Evolutionary conservation across 2,113 vertebrate species (phyloP), one percentile per base, ranked within the genome.

Genomic region (Brachyistius frenatus): DNA sequence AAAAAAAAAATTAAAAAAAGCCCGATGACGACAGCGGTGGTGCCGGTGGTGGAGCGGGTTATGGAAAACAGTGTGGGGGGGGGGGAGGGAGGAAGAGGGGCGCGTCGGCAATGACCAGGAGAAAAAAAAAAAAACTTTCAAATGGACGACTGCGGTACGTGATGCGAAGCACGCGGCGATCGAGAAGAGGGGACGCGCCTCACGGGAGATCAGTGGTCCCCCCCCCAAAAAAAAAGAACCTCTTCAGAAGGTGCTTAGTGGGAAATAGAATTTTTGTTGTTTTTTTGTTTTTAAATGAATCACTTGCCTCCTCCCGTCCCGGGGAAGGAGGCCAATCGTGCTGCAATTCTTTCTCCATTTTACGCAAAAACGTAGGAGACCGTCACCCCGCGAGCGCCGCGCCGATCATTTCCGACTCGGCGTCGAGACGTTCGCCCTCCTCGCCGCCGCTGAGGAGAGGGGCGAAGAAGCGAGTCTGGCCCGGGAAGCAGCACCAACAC

Each of bases 11-110:
- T n/a, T n/a, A 84, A 83, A 87, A 90, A 80, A 90, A 81, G 64
- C 65, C 23, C 31, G 30, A 76, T 90, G 88, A 91, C 80, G 86
- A 88, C 80, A 84, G 75, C 56, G 9, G 55, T 55, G 73, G 80
- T 78, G 78, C 79, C 72, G 78, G 74, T 56, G 76, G 78, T 83
- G 61, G 66, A 80, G 71, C 1, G 36, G 50, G 69, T 70, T 78
- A 83, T 84, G 85, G 87, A 89, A 86, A 89, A n/a, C 44, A 39
- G 80, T 5, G 6, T n/a, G n/a, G 33, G 68, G 58, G 37, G 57
- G 31, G 55, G 35, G 23, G 30, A n/a, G 41, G 53, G n/a, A 62
- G 41, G 33, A 54, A 50, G 47, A 60, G 61, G 32, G 41, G 37
- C 49, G 70, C 6, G 52, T 60, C 57, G 76, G 56, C 52, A 32